Percentiles rank a stretch among this genome's conserved stretches.
Evolutionary conservation across 2,113 vertebrate species (phyloP).

Genomic region (Chloropsis hardwickii): DNA sequence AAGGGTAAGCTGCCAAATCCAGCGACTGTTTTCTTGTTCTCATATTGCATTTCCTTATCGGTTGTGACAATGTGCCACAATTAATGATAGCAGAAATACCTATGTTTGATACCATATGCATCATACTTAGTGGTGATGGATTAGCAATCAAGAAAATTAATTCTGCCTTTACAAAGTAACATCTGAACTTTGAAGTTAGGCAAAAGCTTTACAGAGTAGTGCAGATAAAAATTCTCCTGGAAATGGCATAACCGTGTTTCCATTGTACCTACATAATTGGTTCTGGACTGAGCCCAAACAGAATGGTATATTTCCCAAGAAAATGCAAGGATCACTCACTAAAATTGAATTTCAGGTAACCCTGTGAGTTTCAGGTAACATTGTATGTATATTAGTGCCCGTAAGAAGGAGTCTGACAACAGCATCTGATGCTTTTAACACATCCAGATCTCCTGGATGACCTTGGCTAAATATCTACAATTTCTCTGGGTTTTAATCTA

Average conservation of each 20-base stretch:
- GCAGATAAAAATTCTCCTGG: slow-evolving; percentile 54
- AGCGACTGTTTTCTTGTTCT: slow-evolving; percentile 61
- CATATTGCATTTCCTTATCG: slow-evolving; percentile 71
- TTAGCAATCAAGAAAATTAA: slow-evolving; percentile 81
- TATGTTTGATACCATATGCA: slow-evolving; percentile 74
- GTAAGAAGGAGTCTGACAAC: not conserved
- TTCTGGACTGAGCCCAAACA: not conserved
- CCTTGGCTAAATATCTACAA: not conserved
- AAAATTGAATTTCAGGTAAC: not conserved
- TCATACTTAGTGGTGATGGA: slow-evolving; percentile 80
- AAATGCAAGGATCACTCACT: not conserved
- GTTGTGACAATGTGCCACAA: slow-evolving; percentile 78
- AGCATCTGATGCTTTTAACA: not conserved
- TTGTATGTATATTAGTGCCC: not conserved
- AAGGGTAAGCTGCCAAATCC: slow-evolving; percentile 66
- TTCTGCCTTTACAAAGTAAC: slow-evolving; percentile 74
- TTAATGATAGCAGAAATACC: slow-evolving; percentile 79
- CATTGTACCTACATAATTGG: slow-evolving; percentile 2
- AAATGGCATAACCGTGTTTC: slow-evolving; percentile 30
- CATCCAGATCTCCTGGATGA: not conserved
- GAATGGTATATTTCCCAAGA: not conserved
- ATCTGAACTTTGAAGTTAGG: slow-evolving; percentile 75
- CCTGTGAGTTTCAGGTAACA: not conserved
- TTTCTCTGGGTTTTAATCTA: not conserved
- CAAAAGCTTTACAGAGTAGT: slow-evolving; percentile 20